Evolutionary conservation across 2,113 vertebrate species (phyloP).

Genomic region (Thunnus thynnus): DNA sequence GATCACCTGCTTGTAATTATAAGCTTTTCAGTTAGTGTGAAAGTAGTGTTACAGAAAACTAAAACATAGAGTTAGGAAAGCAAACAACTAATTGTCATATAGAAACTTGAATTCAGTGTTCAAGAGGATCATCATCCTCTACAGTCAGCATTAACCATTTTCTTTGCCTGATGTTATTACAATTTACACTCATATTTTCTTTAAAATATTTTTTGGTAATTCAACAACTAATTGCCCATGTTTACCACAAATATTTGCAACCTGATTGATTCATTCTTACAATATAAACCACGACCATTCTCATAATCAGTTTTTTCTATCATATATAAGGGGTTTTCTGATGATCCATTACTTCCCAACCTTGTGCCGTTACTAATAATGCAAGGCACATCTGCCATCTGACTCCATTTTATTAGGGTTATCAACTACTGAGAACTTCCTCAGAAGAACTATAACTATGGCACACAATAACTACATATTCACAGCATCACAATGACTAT

Average conservation of each 20-base stretch:
- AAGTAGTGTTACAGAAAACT: neutral
- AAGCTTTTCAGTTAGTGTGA: neutral
- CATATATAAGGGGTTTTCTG: too few species aligned
- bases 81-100: neutral
- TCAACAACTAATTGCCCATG: too few species aligned
- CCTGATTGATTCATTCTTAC: too few species aligned
- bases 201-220: neutral
- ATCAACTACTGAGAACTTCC: conserved; percentile 17
- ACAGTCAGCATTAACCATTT: neutral
- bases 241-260: too few species aligned
- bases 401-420: conserved; percentile 8
- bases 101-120: neutral
- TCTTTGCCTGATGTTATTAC: neutral
- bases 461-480: conserved; percentile 25
- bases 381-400: neutral
- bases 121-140: neutral
- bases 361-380: conserved; percentile 10
- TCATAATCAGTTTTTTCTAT: neutral
- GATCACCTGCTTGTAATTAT: too few species aligned
- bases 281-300: neutral
- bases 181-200: too few species aligned
- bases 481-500: conserved; percentile 37
- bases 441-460: conserved; percentile 2
- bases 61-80: neutral
- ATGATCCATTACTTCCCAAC: conserved; percentile 1